Conservation (phyloP, 2,888 invertebrate species). For the Pachymerium ferrugineum region DNA sequence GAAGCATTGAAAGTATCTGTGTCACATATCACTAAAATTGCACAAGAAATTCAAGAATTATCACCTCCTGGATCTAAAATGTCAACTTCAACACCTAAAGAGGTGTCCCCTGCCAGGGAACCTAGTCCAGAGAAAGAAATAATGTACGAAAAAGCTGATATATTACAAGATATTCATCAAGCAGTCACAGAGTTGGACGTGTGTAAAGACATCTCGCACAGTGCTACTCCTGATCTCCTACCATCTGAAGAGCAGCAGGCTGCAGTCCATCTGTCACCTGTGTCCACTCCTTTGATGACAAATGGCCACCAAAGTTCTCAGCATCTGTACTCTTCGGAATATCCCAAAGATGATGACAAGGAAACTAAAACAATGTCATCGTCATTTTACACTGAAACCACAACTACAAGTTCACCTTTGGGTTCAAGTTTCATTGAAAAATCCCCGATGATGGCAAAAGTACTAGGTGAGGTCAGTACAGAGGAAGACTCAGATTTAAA, state of each 20-base stretch:
- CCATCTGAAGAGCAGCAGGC: slow-evolving; percentile 17
- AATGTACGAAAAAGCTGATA: neutral
- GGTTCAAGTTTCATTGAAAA: neutral
- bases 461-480: neutral
- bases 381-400: neutral
- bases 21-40: slow-evolving; percentile 5
- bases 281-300: neutral
- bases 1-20: neutral
- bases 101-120: neutral
- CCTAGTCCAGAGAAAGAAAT: neutral
- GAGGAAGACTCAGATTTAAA: neutral
- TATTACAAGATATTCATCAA: neutral
- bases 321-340: slow-evolving; percentile 1
- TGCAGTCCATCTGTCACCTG: slow-evolving; percentile 25
- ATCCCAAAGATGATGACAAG: neutral
- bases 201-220: neutral
- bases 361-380: neutral
- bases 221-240: neutral
- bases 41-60: neutral
- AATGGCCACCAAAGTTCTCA: slow-evolving; percentile 7
- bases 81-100: slow-evolving; percentile 11
- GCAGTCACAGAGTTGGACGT: neutral
- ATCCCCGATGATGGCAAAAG: neutral
- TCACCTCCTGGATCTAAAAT: neutral
- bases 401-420: neutral